Percentiles rank a stretch among this genome's conserved stretches.
Evolutionary conservation across 2,888 invertebrate species (phyloP).

Genomic region (Embidobia sp.): DNA sequence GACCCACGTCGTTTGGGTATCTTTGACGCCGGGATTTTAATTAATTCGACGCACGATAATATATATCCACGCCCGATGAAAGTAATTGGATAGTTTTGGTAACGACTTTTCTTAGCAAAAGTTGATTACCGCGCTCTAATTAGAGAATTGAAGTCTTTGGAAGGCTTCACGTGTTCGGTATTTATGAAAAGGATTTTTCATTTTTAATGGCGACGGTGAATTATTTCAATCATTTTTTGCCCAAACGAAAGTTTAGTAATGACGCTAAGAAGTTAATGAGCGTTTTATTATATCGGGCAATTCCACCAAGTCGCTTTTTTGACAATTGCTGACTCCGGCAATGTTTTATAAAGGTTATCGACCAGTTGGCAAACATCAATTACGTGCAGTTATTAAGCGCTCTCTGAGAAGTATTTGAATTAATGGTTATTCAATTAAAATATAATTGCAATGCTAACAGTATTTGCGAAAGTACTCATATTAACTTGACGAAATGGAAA

Average conservation of each 20-base stretch:
- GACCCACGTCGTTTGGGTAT: neutral
- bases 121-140: conserved; percentile 11
- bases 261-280: neutral
- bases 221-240: neutral
- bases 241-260: too few species aligned
- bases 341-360: too few species aligned
- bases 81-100: conserved; percentile 8
- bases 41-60: conserved; percentile 18
- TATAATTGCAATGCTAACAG: too few species aligned
- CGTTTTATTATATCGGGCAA: too few species aligned
- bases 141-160: conserved; percentile 4
- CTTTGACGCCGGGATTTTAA: neutral
- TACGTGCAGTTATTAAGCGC: too few species aligned
- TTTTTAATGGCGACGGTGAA: neutral
- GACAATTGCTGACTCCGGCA: too few species aligned
- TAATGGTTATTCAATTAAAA: too few species aligned
- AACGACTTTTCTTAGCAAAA: conserved; percentile 19
- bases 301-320: too few species aligned
- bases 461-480: too few species aligned
- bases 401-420: too few species aligned
- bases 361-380: too few species aligned
- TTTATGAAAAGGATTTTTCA: conserved; percentile 1
- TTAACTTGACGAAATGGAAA: neutral
- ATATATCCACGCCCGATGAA: conserved; percentile 4
- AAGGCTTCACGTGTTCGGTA: neutral